Percentiles rank a stretch among this genome's conserved stretches.
Evolutionary conservation across 2,113 vertebrate species (phyloP).

Genomic region (Coreoperca whiteheadi): DNA sequence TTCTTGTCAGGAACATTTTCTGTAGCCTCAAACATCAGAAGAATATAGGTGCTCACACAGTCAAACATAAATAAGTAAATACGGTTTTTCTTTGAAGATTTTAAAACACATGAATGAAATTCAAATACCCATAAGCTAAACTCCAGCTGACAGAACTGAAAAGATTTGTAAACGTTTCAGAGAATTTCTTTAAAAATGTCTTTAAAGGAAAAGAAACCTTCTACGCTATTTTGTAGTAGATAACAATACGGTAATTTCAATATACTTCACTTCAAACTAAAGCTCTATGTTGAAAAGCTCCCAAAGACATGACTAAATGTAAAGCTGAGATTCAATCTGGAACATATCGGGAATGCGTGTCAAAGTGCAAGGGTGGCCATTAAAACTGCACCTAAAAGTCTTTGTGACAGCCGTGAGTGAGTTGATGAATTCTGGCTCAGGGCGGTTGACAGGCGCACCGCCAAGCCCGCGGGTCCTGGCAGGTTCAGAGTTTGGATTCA

Average conservation of each 20-base stretch:
- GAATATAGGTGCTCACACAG: not conserved
- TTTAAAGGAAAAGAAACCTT: not conserved
- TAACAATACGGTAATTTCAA: not conserved
- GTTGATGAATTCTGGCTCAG: slow-evolving; percentile 5
- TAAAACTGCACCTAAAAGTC: not conserved
- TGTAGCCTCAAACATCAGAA: not conserved
- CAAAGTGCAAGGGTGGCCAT: not conserved
- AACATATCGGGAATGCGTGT: slow-evolving; percentile 1
- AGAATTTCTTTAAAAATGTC: not conserved
- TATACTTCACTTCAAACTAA: not conserved
- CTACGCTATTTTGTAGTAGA: not conserved
- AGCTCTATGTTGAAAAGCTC: not conserved
- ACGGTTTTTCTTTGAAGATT: not conserved
- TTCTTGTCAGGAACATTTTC: not conserved
- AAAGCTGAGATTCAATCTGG: not conserved
- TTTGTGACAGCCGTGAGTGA: not conserved
- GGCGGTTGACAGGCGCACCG: not conserved
- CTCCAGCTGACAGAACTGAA: not conserved
- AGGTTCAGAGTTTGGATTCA: slow-evolving; percentile 15
- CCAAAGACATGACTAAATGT: not conserved
- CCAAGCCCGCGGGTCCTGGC: not conserved
- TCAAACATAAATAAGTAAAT: not conserved
- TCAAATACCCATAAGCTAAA: not conserved
- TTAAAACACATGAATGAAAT: not conserved
- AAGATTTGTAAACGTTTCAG: not conserved